These are phyloP conservation scores for Oophaga pumilio DNA, from an alignment of 2,113 vertebrate genomes.

Conservation along the genomic window DNA sequence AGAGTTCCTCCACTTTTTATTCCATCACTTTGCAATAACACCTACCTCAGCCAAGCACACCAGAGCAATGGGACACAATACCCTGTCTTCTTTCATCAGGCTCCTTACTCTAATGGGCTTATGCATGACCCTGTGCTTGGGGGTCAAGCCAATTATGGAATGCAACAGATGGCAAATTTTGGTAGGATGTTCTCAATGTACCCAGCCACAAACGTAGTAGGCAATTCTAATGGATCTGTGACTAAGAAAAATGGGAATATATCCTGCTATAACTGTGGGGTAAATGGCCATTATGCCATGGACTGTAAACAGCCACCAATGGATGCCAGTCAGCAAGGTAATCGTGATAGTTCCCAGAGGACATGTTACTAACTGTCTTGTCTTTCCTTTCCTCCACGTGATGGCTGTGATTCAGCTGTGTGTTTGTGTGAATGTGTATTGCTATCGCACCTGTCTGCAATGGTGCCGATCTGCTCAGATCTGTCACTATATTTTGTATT, in stretches of 20 bases:
- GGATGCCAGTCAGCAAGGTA: slow-evolving; percentile 91
- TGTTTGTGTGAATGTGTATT: slow-evolving; percentile 63
- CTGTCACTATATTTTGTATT: not conserved
- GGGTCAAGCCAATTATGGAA: slow-evolving; percentile 84
- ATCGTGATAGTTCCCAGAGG: slow-evolving; percentile 76
- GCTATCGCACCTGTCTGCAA: slow-evolving; percentile 58
- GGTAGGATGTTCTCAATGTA: slow-evolving; percentile 82
- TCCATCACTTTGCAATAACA: slow-evolving; percentile 86
- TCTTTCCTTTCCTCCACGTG: slow-evolving; percentile 64
- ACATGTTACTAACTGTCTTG: slow-evolving; percentile 74
- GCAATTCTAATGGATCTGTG: slow-evolving; percentile 77
- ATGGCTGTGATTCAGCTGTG: slow-evolving; percentile 60
- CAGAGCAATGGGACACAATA: slow-evolving; percentile 86
- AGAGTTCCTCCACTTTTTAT: slow-evolving; percentile 83
- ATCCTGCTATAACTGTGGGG: slow-evolving; percentile 94
- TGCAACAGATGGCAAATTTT: slow-evolving; percentile 89
- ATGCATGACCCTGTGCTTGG: slow-evolving; percentile 89
- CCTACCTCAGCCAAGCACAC: slow-evolving; percentile 92
- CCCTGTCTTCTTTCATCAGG: slow-evolving; percentile 83
- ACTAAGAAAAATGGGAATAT: slow-evolving; percentile 91
- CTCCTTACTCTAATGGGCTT: slow-evolving; percentile 80
- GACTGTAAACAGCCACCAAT: slow-evolving; percentile 93
- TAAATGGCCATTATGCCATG: slow-evolving; percentile 89
- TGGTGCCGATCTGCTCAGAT: not conserved
- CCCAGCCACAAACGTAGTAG: slow-evolving; percentile 77